Evolutionary conservation across 2,888 invertebrate genomes (phyloP).

Genomic region (Cheilosia soror): DNA sequence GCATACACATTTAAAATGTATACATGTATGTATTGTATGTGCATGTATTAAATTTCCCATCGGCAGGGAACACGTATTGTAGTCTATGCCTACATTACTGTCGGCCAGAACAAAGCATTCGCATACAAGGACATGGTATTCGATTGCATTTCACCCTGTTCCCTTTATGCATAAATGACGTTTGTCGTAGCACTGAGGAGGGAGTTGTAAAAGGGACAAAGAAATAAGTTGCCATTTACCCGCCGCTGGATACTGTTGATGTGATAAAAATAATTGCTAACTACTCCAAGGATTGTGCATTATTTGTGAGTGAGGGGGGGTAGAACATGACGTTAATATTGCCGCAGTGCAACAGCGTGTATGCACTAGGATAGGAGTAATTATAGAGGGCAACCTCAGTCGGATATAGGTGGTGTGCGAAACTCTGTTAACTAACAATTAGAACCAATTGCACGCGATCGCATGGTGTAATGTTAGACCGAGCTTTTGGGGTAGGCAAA

Average conservation of each 20-base stretch:
- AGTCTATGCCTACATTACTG: slow-evolving; percentile 3
- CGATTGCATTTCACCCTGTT: slow-evolving; percentile 16
- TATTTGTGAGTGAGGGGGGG: background rate
- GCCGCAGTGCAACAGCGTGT: slow-evolving; percentile 45
- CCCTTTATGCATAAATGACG: background rate
- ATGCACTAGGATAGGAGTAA: slow-evolving; percentile 31
- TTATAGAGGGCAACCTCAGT: background rate
- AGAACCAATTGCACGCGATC: slow-evolving; percentile 38
- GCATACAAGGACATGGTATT: slow-evolving; percentile 34
- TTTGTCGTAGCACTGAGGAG: background rate
- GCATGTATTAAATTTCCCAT: slow-evolving; percentile 17
- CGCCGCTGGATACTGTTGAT: background rate
- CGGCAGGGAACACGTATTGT: background rate
- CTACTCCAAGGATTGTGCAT: slow-evolving; percentile 15
- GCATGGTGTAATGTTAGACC: slow-evolving; percentile 20
- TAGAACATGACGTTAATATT: background rate
- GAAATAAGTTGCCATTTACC: slow-evolving; percentile 3
- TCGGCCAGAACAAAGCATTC: slow-evolving; percentile 28
- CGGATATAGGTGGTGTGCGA: slow-evolving; percentile 6
- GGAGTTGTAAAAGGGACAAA: background rate
- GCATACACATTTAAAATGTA: slow-evolving; percentile 3
- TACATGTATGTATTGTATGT: no score
- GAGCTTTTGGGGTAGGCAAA: slow-evolving; percentile 10
- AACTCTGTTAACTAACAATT: slow-evolving; percentile 37
- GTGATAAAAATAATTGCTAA: slow-evolving; percentile 31